These are phyloP conservation scores for Pseudopipra pipra DNA, from an alignment of 2,113 vertebrate species.

Conservation along the genomic window DNA sequence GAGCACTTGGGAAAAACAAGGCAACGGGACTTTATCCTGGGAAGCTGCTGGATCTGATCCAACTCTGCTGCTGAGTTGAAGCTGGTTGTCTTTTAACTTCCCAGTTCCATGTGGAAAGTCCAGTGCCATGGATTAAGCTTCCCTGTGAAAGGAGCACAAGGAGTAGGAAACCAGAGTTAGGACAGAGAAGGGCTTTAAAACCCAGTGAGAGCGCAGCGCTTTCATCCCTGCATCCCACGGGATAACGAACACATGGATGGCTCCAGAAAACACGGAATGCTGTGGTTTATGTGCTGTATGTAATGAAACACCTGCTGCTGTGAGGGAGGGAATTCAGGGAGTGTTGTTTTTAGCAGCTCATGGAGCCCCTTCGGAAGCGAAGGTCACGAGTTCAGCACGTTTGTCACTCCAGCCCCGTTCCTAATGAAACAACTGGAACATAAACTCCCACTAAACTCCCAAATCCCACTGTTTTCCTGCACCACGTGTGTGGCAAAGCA, in stretches of 20 bases:
- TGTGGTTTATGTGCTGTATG: neutral
- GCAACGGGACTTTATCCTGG: neutral
- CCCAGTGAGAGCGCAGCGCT: accelerated
- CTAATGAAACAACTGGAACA: neutral
- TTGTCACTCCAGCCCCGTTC: neutral
- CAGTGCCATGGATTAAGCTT: neutral
- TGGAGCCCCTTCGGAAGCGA: neutral
- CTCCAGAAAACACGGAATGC: neutral
- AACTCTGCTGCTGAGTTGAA: neutral
- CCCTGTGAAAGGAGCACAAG: neutral
- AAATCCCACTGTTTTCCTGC: neutral
- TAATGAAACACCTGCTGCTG: neutral
- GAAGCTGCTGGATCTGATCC: neutral
- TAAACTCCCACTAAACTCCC: neutral
- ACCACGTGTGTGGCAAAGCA: neutral
- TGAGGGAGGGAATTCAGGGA: neutral
- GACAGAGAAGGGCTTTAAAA: neutral
- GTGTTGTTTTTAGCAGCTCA: neutral
- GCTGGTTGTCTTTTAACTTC: neutral
- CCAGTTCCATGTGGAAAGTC: neutral
- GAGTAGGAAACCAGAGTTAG: neutral
- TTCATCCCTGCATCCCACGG: neutral
- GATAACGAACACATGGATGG: neutral
- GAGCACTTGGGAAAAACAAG: neutral
- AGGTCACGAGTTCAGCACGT: neutral